A percentile compares a stretch with the other conserved stretches of the same genome.
Conservation (phyloP, 2,797 vertebrate species). For the Dryobates pubescens region DNA sequence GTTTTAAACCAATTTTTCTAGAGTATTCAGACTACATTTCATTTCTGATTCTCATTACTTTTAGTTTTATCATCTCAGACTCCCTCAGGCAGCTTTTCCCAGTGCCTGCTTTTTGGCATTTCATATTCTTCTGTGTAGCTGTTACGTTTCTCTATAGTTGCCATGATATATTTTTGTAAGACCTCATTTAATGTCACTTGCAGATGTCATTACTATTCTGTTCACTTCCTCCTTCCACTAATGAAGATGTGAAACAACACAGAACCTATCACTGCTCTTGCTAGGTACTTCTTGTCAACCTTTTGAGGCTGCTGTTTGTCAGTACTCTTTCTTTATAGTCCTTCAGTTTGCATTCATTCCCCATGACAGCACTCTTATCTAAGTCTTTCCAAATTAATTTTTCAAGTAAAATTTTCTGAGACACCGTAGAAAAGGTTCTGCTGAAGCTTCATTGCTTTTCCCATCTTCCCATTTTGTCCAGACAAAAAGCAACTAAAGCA, state of each 20-base stretch:
- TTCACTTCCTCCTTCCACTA: conserved; percentile 13
- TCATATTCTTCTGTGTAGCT: background rate
- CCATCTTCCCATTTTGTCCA: background rate
- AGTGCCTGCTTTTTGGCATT: conserved; percentile 1
- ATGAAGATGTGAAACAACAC: conserved; percentile 36
- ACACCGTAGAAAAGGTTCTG: background rate
- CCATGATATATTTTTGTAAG: background rate
- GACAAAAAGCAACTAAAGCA: background rate
- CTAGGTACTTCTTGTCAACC: background rate
- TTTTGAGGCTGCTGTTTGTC: background rate
- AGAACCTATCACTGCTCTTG: background rate
- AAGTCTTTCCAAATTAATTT: conserved; percentile 26
- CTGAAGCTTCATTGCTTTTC: background rate
- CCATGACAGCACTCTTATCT: background rate
- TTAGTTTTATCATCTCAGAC: background rate
- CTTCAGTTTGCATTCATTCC: background rate
- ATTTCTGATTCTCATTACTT: conserved; percentile 24
- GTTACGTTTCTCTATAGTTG: background rate
- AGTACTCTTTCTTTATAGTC: background rate
- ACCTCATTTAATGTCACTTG: conserved; percentile 36
- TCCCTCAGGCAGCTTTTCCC: conserved; percentile 13
- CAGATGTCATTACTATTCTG: conserved; percentile 36
- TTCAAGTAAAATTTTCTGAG: conserved; percentile 31
- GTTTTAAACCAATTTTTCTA: background rate
- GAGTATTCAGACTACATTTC: background rate